Evolutionary conservation across 1,140 invertebrate species (phyloP), one percentile per base, ranked within the genome.

Genomic region (Aethina tumida): DNA sequence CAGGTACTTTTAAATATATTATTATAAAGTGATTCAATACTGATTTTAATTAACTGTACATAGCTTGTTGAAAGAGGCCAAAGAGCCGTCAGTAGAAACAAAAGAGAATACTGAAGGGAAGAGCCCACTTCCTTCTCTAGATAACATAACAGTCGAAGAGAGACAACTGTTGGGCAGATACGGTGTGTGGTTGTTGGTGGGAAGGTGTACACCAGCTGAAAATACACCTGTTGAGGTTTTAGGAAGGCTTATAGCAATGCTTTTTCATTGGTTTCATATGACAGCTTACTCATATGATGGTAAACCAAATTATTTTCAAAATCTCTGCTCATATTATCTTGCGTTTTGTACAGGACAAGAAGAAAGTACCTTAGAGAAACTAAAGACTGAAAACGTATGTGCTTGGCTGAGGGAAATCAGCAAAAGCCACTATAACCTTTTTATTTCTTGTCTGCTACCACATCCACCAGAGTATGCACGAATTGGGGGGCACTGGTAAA

Each of bases 191-290:
- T 62, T 99, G 39, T 74, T 98, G 47, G 89, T 96, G 19, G 91
- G 92, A 24, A 74, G 97, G 42, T 97, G 92, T 63, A 84, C 84
- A 6, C 89, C 90, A 12, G 81, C 79, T 41, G 71, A 82, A 24
- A 78, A 81, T 47, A 82, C 91, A n/a, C 83, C 88, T 4, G 68
- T 82, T 56, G 86, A 94, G 64, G 79, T 91, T 19, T 69, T 98
- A 20, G 92, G 93, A 12, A 71, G 94, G 49, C 73, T 99, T 47
- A 69, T 99, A 16, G 87, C 89, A 35, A 94, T 95, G 74, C 73
- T 99, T 35, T 98, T 98, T 69, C 92, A 98, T 66, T 99, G 96
- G 96, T 99, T 98, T 70, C 88, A 97, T 69, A 84, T 93, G 41
- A 97, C 94, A 19, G 90, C 92, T 5, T 94, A 91, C 65, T 80